Evolutionary conservation across 2,888 invertebrate genomes (phyloP), one percentile per base, ranked within the genome.

Genomic region (Gymnosoma rotundatum): DNA sequence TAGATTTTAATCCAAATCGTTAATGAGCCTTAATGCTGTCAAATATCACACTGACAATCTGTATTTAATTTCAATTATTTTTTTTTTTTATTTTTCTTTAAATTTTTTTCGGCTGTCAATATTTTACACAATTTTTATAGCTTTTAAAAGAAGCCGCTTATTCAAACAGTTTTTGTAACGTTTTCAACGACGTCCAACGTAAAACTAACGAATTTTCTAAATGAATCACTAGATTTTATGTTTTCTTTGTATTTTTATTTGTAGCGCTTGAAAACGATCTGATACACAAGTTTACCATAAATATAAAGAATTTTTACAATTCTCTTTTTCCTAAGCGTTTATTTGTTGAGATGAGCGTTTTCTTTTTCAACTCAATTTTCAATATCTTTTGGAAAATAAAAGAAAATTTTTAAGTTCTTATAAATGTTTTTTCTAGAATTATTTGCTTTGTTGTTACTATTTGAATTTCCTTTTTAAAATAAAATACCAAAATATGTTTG

Each of bases 141-240:
- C n/a, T 52, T 32, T 74, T 56, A 18, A 72, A 78, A 64, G 32
- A 16, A 42, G 58, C 70, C 60, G 60, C 52, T 42, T 56, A n/a
- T 73, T 69, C 72, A 18, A 42, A 42, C 7, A 10, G 25, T 32
- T 36, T 80, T 79, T 80, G 56, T 42, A 81, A 79, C 83, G 88
- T 61, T 78, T 79, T 50, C 78, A 74, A 66, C 76, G 78, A 87
- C 75, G 78, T 81, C 70, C 86, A 74, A 74, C 75, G 79, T 58
- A 20, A 78, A 83, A 88, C 88, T 88, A 87, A 85, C 80, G 45
- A 63, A 60, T 85, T 86, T 80, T 83, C 67, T 16, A 78, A 86
- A 56, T 81, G 83, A 79, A 72, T 76, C 86, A 86, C 85, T 86
- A 50, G 87, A 83, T 86, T 88, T 88, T 88, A 88, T 88, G 84